phyloP scores from a whole-genome alignment of 2,888 invertebrate genomes.

The Drosophila kambysellisi region DNA sequence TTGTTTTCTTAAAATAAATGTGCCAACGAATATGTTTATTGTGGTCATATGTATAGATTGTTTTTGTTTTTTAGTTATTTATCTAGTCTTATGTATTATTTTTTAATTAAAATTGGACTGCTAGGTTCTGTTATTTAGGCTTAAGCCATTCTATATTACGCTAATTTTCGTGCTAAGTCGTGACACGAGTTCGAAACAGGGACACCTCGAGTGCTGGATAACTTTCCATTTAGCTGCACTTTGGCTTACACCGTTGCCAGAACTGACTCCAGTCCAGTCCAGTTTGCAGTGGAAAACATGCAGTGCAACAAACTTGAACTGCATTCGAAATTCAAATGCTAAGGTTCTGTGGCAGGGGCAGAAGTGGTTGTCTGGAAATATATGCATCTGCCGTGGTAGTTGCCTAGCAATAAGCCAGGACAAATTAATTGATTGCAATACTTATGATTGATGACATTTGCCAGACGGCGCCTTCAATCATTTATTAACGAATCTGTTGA shows the following conservation, averaged over 20 bases:
- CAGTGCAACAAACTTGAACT: conserved; percentile 64
- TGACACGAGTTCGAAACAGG: conserved; percentile 5
- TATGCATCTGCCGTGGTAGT: conserved; percentile 18
- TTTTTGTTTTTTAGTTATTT: neutral
- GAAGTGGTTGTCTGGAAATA: neutral
- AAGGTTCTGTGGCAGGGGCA: conserved; percentile 6
- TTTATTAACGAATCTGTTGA: conserved; percentile 71
- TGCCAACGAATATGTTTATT: neutral
- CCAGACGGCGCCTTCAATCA: conserved; percentile 68
- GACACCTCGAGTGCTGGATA: conserved; percentile 23
- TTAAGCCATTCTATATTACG: neutral
- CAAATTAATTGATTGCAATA: conserved; percentile 75
- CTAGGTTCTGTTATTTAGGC: neutral
- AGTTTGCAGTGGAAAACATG: conserved; percentile 40
- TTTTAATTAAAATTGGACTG: neutral
- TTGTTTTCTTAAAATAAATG: neutral
- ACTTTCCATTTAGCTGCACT: conserved; percentile 44
- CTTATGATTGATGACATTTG: conserved; percentile 74
- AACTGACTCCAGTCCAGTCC: neutral
- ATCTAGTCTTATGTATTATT: neutral
- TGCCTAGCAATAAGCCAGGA: conserved; percentile 55
- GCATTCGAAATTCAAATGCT: conserved; percentile 64
- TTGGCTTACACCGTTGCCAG: conserved; percentile 45
- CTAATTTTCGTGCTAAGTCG: neutral
- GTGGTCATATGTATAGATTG: neutral